These are phyloP conservation scores for Apostichopus californicus DNA, from an alignment of 35 echinoderm and acorn worm genomes.

Conservation along the genomic window DNA sequence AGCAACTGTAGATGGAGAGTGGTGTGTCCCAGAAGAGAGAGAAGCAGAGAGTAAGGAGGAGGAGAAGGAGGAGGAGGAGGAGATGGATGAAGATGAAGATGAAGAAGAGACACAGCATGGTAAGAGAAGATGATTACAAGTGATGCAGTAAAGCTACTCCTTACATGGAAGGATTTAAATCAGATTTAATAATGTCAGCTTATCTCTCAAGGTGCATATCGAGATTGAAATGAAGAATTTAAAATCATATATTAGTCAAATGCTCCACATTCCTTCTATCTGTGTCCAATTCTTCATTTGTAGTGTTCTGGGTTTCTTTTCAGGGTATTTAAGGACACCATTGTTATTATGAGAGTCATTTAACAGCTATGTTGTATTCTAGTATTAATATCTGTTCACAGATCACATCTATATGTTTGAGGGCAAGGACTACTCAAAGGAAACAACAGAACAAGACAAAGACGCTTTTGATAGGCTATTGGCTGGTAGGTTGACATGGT, in stretches of 20 bases:
- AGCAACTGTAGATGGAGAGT: constrained; percentile 79
- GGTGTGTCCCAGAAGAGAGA: constrained; percentile 42
- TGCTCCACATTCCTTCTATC: too few species aligned
- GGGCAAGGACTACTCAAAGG: constrained; percentile 97
- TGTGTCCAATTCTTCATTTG: too few species aligned
- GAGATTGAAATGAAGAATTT: too few species aligned
- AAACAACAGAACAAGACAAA: constrained; percentile 67
- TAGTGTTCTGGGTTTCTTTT: too few species aligned
- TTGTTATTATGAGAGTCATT: too few species aligned
- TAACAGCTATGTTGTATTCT: too few species aligned
- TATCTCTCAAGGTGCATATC: too few species aligned
- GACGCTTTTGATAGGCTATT: constrained; percentile 88
- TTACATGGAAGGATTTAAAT: too few species aligned
- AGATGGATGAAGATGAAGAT: constrained; percentile 48
- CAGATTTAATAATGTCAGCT: too few species aligned
- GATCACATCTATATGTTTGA: constrained; percentile 99
- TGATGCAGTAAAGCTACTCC: too few species aligned
- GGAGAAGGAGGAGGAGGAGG: constrained; percentile 25
- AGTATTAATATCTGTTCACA: background rate
- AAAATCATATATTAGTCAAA: too few species aligned
- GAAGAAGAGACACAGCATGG: background rate
- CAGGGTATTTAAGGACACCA: too few species aligned
- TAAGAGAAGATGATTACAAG: background rate
- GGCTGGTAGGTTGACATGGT: constrained; percentile 53
- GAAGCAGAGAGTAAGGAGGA: constrained; percentile 48